These are phyloP conservation scores for Idaea aversata DNA, from an alignment of 2,888 invertebrate genomes.

Conservation along the genomic window DNA sequence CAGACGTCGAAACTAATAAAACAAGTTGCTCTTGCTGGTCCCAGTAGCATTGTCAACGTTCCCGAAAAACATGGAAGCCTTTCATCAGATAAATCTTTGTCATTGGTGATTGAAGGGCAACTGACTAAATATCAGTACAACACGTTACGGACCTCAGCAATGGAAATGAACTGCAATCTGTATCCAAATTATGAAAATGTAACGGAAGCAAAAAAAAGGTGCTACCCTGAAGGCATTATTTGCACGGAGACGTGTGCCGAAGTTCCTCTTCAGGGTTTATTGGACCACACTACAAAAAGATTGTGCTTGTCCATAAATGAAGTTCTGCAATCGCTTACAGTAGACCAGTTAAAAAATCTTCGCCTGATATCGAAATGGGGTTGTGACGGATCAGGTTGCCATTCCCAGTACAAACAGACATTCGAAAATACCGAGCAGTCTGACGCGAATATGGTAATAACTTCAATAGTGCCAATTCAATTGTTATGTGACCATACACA, in stretches of 20 bases:
- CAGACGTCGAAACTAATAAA: too few species aligned
- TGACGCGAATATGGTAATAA: slow-evolving; percentile 10
- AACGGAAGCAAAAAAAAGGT: not conserved
- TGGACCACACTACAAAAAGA: slow-evolving; percentile 9
- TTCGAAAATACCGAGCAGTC: slow-evolving; percentile 13
- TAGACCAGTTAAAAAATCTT: not conserved
- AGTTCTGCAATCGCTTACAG: slow-evolving; percentile 2
- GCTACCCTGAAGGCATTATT: not conserved
- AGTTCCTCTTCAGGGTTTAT: slow-evolving; percentile 4
- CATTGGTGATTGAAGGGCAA: too few species aligned
- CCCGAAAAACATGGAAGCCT: too few species aligned
- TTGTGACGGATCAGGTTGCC: slow-evolving; percentile 19
- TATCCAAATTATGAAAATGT: not conserved
- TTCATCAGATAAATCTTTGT: too few species aligned
- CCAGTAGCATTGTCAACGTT: too few species aligned
- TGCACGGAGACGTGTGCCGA: not conserved
- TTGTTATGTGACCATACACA: slow-evolving; percentile 7
- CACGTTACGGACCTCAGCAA: too few species aligned
- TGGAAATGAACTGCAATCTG: too few species aligned
- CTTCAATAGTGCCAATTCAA: slow-evolving; percentile 13
- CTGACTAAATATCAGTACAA: too few species aligned
- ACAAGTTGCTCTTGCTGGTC: too few species aligned
- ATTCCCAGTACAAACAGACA: slow-evolving; percentile 21
- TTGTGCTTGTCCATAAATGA: slow-evolving; percentile 6
- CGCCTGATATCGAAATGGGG: slow-evolving; percentile 8